phyloP scores from a whole-genome alignment of 2,113 vertebrate species.

The Sylvicapra grimmia region DNA sequence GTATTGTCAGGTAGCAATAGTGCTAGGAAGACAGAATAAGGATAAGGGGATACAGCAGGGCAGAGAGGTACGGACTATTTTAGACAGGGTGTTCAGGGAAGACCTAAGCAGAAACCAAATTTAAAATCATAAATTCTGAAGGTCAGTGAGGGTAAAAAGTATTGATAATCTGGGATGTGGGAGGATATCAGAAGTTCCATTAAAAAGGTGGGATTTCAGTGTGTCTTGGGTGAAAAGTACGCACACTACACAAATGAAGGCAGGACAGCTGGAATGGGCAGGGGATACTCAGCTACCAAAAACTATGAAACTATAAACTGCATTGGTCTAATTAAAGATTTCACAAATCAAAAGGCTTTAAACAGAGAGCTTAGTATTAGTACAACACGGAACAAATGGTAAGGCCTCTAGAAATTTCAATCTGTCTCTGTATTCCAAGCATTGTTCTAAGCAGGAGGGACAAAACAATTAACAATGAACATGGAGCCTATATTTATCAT shows the following conservation, averaged over 20 bases:
- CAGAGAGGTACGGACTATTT: not conserved
- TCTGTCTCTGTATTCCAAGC: not conserved
- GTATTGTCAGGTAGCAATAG: not conserved
- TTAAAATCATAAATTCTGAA: not conserved
- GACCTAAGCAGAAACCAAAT: conserved; percentile 11
- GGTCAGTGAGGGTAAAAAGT: not conserved
- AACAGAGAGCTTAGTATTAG: not conserved
- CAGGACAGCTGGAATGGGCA: not conserved
- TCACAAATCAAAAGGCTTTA: not conserved
- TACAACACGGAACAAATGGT: not conserved
- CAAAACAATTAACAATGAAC: not conserved
- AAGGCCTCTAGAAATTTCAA: not conserved
- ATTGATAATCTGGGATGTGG: not conserved
- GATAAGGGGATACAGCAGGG: not conserved
- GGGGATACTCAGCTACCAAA: not conserved
- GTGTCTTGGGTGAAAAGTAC: not conserved
- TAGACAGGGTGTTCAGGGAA: not conserved
- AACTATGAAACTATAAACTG: not conserved
- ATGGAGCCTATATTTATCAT: not conserved
- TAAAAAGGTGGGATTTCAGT: not conserved
- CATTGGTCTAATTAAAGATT: not conserved
- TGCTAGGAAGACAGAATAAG: not conserved
- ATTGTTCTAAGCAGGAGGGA: not conserved
- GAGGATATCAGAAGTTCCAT: not conserved
- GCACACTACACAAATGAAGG: not conserved